Base-by-base conservation (phyloP, 2,797 vertebrate genomes). In the Cottoperca gobio region DNA sequence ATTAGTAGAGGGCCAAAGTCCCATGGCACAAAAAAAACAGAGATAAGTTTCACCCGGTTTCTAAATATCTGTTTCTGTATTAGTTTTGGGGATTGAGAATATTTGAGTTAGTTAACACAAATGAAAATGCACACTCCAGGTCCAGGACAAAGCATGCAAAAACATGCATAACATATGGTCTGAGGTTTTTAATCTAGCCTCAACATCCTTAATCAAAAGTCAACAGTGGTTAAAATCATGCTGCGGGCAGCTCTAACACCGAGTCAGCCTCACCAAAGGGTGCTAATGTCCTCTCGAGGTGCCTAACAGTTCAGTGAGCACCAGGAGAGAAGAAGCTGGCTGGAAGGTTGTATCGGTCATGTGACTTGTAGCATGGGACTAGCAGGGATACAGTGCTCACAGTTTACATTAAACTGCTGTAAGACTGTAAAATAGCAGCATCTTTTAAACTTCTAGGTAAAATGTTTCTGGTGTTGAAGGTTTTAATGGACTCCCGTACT, bases 361-460 rank as follows among this genome's bases (percentile, higher is more conserved):
- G 87, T 90, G 90, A 90, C 49, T 24, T 16, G 45, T 28, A 73
- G 55, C 82, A 90, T 61, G 73, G 40, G 70, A 85, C 82, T 19
- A 48, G 63, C 31, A 33, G 58, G 19, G 31, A 66, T 54, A 43
- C n/a, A 9, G 14, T 26, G 28, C 19, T 59, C 62, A 42, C 49
- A 53, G 67, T 62, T 76, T 24, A 63, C n/a, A 59, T n/a, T 42
- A 63, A 24, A 61, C 24, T 60, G 46, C 33, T 23, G 31, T 14
- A 21, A 58, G 23, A 45, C 33, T 14, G 7, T 66, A 46, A 11
- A 66, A 33, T 1, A 26, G 53, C 39, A 62, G 28, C 33, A 33
- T 26, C 26, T 57, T 60, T 61, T 16, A 40, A 57, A 62, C 21
- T 19, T 49, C 2, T 40, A n/a, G 1, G 21, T 3, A 6, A 33